Base-by-base conservation (phyloP, 2,888 invertebrate genomes). In the Mellilla xanthometata region DNA sequence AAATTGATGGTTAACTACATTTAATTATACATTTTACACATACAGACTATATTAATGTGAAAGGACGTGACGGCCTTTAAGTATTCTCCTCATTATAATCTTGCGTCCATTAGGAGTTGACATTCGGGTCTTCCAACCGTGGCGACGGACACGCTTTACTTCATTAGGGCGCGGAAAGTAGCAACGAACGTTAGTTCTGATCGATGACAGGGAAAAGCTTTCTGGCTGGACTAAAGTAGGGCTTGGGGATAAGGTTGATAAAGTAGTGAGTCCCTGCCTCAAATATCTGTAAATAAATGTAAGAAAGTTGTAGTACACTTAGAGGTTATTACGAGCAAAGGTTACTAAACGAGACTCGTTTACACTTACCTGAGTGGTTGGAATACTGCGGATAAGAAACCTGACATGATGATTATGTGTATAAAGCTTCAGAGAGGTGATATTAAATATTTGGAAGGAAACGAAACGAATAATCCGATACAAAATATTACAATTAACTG, bases 91-190 rank as follows among this genome's bases (percentile, higher is more conserved):
- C 95, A 95, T 95, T 8, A 96, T 77, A 13, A 94, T 76, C 67
- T 87, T 91, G n/a, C 95, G 91, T 2, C 96, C 96, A 30, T 69
- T 85, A 0, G 87, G 85, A 0, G 95, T 95, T 0, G 93, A 91
- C 89, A 96, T 93, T 49, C 95, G 91, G 0, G 90, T 76, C 3
- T 90, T 78, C 92, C 93, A 96, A 0, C 96, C 95, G 55, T 95
- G 94, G 5, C 91, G 90, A 27, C 92, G 92, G 1, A 95, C 90
- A 60, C 96, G 90, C 62, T 90, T 92, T 0, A 91, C 90, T 84
- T 96, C 96, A 38, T 91, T 93, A 0, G 96, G 94, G 30, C 94
- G 90, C 0, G 95, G 95, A 62, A 96, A 96, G 63, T 95, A 91
- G 62, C 91, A 90, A 31, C 95, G 90, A 0, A 94, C 90, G 59